These are phyloP conservation scores for Stomorhina lunata DNA, from an alignment of 2,888 invertebrate genomes.

Conservation along the genomic window DNA sequence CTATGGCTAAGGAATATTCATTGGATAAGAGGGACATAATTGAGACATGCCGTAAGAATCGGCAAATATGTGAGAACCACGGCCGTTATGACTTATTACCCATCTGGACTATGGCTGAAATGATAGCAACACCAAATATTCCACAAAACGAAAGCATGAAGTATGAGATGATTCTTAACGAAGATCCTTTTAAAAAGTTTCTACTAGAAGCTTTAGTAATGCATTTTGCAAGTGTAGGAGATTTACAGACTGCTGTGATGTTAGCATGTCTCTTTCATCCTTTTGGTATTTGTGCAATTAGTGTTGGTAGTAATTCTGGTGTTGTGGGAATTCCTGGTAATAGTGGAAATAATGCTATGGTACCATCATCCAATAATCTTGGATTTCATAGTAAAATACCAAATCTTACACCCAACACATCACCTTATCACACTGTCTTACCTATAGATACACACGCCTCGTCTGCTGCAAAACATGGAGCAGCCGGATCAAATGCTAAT, in stretches of 20 bases:
- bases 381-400: conserved; percentile 66
- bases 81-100: conserved; percentile 91
- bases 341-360: not conserved
- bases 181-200: conserved; percentile 92
- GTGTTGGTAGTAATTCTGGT: not conserved
- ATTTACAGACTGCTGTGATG: conserved; percentile 97
- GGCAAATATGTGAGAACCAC: conserved; percentile 86
- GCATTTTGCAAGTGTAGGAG: conserved; percentile 89
- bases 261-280: conserved; percentile 90
- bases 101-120: conserved; percentile 91
- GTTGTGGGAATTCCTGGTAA: not conserved
- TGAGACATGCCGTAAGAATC: conserved; percentile 90
- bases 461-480: conserved; percentile 39
- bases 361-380: not conserved
- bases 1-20: conserved; percentile 91
- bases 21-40: conserved; percentile 80
- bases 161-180: conserved; percentile 85
- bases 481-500: conserved; percentile 80
- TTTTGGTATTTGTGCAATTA: not conserved
- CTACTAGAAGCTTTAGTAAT: conserved; percentile 91
- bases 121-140: conserved; percentile 83
- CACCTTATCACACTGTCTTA: conserved; percentile 92
- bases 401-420: conserved; percentile 85
- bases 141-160: conserved; percentile 80
- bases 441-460: conserved; percentile 87